Base-by-base conservation (phyloP, 2,888 invertebrate species). In the Melangyna quadrimaculata region DNA sequence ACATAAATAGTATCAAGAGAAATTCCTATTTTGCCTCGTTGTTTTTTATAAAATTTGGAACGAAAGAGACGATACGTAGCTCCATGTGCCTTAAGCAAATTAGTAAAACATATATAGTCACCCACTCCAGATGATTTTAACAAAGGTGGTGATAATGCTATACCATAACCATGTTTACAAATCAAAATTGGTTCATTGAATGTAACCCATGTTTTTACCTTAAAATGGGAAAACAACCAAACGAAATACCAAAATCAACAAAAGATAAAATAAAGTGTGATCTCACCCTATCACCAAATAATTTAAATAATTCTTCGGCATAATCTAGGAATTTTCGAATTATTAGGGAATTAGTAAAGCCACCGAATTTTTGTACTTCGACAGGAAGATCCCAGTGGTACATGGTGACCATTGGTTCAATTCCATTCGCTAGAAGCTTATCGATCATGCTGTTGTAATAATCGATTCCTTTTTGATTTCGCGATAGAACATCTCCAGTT, bases 361-460 rank as follows among this genome's bases (percentile, higher is more conserved):
- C 94, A 8, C 94, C 94, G 5, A 93, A 84, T 0, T 93, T 93
- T 87, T 94, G 94, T 0, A 95, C 89, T 43, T 91, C 91, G 75
- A 93, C 92, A 0, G 94, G 94, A 45, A 94, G 88, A 87, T 94
- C 94, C 92, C 93, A 93, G 78, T 94, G 94, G 88, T 93, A 93
- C 32, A 94, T 89, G 0, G 94, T 93, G 88, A 95, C 91, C 89
- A 94, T 90, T 0, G 95, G 95, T 61, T 91, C 90, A 77, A 96
- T 95, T 43, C 93, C 93, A 87, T 94, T 94, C 37, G 92, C 93
- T 0, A 94, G 84, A 87, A 96, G 92, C 89, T 93, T 94, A 88
- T 95, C 90, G 69, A 96, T 94, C 8, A 95, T 90, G 83, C 93
- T 93, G 87, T 94, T 94, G 90, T 96, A 96, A 90, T 95, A 95